Conservation (phyloP, 2,113 vertebrate genomes). For the Poecilia latipinna region DNA sequence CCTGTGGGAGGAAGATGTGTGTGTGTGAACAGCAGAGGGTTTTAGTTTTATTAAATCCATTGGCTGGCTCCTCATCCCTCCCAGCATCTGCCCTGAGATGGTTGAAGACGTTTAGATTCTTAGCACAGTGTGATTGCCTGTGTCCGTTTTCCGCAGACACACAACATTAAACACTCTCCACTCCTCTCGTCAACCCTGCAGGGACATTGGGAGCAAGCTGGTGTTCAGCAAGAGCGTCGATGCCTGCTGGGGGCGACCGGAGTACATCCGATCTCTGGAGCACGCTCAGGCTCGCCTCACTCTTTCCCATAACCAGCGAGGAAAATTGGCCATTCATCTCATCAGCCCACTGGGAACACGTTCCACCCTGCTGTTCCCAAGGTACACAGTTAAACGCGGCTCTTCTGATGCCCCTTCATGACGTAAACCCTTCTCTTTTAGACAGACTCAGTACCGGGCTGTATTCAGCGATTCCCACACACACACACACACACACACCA, state of each 20-base stretch:
- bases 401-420: conserved; percentile 1
- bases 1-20: too few relatives aligned
- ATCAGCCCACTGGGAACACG: conserved; percentile 94
- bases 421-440: conserved; percentile 14
- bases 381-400: conserved; percentile 75
- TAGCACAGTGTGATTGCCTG: conserved; percentile 27
- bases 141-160: conserved; percentile 51
- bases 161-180: conserved; percentile 59
- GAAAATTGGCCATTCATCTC: conserved; percentile 93
- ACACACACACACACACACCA: too few relatives aligned
- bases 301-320: conserved; percentile 91
- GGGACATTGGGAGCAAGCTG: conserved; percentile 90
- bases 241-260: conserved; percentile 87
- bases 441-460: neutral
- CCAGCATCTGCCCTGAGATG: conserved; percentile 9
- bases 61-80: conserved; percentile 17
- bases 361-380: conserved; percentile 91
- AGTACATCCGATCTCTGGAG: conserved; percentile 89
- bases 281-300: conserved; percentile 92
- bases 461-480: conserved; percentile 10
- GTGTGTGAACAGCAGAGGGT: neutral
- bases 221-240: conserved; percentile 88
- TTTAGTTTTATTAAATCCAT: conserved; percentile 18
- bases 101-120: conserved; percentile 10
- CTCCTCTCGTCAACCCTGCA: conserved; percentile 64